Evolutionary conservation across 2,113 vertebrate species (phyloP).

Genomic region (Bubo bubo): DNA sequence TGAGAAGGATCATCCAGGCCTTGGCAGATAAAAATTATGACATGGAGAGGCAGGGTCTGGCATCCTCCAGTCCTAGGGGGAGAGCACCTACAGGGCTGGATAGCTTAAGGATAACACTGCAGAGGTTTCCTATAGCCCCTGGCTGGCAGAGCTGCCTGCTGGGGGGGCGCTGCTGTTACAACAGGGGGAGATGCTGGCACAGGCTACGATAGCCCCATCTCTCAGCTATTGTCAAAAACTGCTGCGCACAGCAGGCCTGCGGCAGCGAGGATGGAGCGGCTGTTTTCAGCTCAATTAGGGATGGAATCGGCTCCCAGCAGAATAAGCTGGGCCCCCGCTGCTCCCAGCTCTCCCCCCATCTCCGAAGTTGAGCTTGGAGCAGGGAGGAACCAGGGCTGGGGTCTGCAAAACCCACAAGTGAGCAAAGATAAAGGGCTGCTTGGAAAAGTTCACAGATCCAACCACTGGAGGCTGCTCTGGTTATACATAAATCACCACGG

Average conservation of each 20-base stretch:
- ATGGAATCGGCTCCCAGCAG: background rate
- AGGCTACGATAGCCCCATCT: background rate
- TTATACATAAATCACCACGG: constrained; percentile 18
- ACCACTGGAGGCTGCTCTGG: constrained; percentile 66
- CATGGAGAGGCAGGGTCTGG: background rate
- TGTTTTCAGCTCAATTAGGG: background rate
- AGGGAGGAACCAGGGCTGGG: background rate
- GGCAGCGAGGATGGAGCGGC: background rate
- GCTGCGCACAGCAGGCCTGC: background rate
- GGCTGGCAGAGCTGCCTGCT: background rate
- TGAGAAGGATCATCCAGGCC: background rate
- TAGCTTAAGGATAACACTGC: fast-evolving
- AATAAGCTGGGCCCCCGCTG: background rate
- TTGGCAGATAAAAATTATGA: background rate
- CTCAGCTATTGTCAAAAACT: background rate
- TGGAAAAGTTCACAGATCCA: background rate
- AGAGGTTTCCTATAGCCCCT: background rate
- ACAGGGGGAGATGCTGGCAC: background rate
- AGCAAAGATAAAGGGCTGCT: background rate
- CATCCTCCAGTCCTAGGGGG: background rate
- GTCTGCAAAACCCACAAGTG: background rate
- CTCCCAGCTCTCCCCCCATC: background rate
- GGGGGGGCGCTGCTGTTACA: background rate
- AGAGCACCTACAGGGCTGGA: background rate
- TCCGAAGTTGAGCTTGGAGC: background rate